Percentiles rank a stretch among this genome's conserved stretches.
Evolutionary conservation across 2,113 vertebrate species (phyloP).

Genomic region (Phylloscopus trochilus): DNA sequence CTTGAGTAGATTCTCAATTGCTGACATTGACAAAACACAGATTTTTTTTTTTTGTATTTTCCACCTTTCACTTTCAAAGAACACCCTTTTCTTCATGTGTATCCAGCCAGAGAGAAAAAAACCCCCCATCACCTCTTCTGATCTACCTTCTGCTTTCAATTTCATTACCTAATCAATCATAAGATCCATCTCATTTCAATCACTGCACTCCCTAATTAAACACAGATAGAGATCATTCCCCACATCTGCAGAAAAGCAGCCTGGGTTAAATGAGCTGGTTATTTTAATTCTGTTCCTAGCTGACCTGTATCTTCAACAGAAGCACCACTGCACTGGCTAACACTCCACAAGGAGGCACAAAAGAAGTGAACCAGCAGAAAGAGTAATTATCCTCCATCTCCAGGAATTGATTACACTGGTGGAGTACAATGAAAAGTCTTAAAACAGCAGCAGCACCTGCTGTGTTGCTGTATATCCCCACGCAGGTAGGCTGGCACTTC

Average conservation of each 20-base stretch:
- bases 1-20: neutral
- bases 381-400: neutral
- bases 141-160: neutral
- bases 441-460: neutral
- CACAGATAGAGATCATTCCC: rapidly evolving
- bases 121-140: rapidly evolving
- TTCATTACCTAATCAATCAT: neutral
- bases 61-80: neutral
- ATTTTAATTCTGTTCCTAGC: neutral
- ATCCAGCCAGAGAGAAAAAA: neutral
- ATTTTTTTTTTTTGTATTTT: neutral
- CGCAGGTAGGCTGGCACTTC: neutral
- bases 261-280: neutral
- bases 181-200: neutral
- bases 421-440: neutral
- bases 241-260: neutral
- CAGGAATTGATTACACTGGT: neutral
- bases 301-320: neutral
- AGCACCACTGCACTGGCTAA: neutral
- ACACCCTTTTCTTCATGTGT: neutral
- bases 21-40: neutral
- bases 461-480: neutral
- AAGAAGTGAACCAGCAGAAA: neutral
- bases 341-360: neutral
- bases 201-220: neutral